Percentiles rank a stretch among this genome's conserved stretches.
Conservation (phyloP, 2,113 vertebrate species). For the Takifugu flavidus region DNA sequence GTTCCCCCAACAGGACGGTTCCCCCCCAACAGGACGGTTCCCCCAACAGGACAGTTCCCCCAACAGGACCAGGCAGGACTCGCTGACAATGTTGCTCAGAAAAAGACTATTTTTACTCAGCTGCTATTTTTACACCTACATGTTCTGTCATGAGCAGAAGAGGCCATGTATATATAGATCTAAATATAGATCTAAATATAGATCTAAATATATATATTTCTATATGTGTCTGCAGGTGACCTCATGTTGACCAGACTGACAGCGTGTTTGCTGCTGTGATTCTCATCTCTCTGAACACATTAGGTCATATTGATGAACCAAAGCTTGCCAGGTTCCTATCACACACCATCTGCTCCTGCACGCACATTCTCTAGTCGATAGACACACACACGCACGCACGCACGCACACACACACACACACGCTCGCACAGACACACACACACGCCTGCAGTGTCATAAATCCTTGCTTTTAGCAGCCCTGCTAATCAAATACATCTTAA, state of each 20-base stretch:
- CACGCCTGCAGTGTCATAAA: neutral
- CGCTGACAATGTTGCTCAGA: no score
- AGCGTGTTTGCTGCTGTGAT: conserved; percentile 5
- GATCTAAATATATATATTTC: neutral
- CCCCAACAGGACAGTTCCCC: no score
- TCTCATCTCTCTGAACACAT: conserved; percentile 32
- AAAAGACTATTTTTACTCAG: conserved; percentile 16
- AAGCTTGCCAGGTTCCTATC: neutral
- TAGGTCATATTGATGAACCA: conserved; percentile 21
- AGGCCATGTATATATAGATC: neutral
- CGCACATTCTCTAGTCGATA: conserved; percentile 20
- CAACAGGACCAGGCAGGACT: no score
- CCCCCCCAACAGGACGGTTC: no score
- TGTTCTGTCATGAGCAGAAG: neutral
- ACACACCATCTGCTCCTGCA: conserved; percentile 13
- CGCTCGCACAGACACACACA: neutral
- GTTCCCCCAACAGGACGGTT: no score
- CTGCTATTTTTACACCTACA: conserved; percentile 1
- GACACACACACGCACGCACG: conserved; percentile 23
- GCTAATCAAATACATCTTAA: neutral
- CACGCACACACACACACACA: neutral
- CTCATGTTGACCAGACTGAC: neutral
- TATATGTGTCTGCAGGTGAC: conserved; percentile 1
- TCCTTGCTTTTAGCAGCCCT: neutral
- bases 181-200: no score